Conservation (phyloP, 2,888 invertebrate species). For the Petrophora chlorosata region DNA sequence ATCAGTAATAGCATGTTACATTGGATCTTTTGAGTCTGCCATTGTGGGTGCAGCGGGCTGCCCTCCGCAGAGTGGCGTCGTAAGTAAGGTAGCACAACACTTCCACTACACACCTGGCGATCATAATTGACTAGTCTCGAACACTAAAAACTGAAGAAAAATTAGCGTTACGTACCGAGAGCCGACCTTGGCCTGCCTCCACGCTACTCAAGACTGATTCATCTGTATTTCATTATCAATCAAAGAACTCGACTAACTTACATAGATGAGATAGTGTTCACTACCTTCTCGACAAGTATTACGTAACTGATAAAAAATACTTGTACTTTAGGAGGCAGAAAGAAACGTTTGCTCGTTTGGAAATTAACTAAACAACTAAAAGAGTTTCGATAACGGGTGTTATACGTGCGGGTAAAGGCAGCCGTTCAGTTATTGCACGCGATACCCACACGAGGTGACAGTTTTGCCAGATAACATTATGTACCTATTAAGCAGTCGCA, state of each 20-base stretch:
- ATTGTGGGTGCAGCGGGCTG: conserved; percentile 36
- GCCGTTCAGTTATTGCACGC: conserved; percentile 11
- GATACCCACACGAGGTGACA: conserved; percentile 17
- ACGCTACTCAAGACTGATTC: conserved; percentile 55
- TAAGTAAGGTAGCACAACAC: conserved; percentile 57
- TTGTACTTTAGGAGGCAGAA: neutral
- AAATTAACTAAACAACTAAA: conserved; percentile 31
- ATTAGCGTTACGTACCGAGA: conserved; percentile 39
- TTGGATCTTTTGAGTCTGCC: conserved; percentile 36
- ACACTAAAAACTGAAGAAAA: conserved; percentile 29
- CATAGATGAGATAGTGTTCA: conserved; percentile 30
- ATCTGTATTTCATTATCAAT: conserved; percentile 54
- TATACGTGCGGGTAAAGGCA: conserved; percentile 24
- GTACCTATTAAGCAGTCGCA: neutral
- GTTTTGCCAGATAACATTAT: neutral
- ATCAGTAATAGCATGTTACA: conserved; percentile 41
- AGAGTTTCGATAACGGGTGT: conserved; percentile 29
- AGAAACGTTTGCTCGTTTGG: conserved; percentile 28
- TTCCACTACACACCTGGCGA: conserved; percentile 57
- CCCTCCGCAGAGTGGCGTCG: conserved; percentile 47
- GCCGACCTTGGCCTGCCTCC: conserved; percentile 58
- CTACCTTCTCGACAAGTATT: neutral
- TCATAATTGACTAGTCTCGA: conserved; percentile 36
- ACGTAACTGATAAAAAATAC: conserved; percentile 7
- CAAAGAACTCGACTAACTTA: conserved; percentile 32